Conservation (phyloP, 2,888 invertebrate genomes). For the Anarsia innoxiella region DNA sequence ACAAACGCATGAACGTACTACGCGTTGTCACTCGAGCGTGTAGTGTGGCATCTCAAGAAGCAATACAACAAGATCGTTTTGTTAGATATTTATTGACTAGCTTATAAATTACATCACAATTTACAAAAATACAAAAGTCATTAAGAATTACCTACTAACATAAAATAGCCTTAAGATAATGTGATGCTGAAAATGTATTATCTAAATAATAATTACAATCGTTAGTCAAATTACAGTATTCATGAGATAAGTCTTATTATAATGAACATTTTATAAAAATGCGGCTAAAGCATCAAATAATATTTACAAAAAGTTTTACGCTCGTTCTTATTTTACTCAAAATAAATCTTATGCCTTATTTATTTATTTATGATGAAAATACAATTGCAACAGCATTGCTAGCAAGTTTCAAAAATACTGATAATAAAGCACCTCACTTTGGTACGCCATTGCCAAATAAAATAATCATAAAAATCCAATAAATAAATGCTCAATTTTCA, state of each 20-base stretch:
- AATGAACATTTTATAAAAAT: not conserved
- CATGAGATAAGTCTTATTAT: not conserved
- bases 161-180: constrained; percentile 14
- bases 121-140: constrained; percentile 52
- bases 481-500: not conserved
- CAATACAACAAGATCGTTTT: not conserved
- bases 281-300: not conserved
- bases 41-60: too few relatives aligned
- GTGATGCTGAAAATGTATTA: constrained; percentile 37
- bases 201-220: constrained; percentile 15
- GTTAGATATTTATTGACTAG: constrained; percentile 53
- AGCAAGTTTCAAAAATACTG: constrained; percentile 12
- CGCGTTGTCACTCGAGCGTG: too few relatives aligned
- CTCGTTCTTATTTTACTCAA: constrained; percentile 34
- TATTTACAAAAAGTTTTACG: constrained; percentile 34
- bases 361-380: too few relatives aligned
- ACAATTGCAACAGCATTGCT: too few relatives aligned
- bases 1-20: too few relatives aligned
- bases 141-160: not conserved
- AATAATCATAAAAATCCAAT: not conserved
- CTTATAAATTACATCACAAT: constrained; percentile 43
- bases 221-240: not conserved
- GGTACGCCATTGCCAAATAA: not conserved
- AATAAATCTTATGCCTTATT: too few relatives aligned
- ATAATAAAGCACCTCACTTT: too few relatives aligned